Evolutionary conservation across 2,113 vertebrate species (phyloP).

Genomic region (Clarias batrachus): DNA sequence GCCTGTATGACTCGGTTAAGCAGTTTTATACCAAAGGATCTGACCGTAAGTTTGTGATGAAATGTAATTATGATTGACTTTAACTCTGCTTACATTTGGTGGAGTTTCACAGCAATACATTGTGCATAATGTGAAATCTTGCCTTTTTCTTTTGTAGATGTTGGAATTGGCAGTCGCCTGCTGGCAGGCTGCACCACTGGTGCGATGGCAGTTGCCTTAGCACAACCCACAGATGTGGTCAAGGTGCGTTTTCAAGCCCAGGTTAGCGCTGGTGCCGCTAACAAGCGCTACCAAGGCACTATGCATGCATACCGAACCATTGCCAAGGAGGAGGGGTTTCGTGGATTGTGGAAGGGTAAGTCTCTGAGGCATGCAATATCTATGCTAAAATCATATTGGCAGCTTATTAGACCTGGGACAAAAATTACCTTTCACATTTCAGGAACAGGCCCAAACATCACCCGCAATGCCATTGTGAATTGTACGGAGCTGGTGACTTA

Average conservation of each 20-base stretch:
- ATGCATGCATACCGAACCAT: conserved; percentile 78
- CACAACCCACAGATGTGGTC: conserved; percentile 80
- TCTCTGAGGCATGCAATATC: neutral
- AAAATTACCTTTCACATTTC: neutral
- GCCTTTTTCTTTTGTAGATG: conserved; percentile 58
- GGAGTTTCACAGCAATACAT: too few relatives aligned
- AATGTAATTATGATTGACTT: too few relatives aligned
- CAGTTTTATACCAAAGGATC: conserved; percentile 76
- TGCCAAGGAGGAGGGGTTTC: conserved; percentile 74
- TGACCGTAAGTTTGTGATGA: conserved; percentile 68
- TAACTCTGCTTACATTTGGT: neutral
- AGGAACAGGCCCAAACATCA: conserved; percentile 75
- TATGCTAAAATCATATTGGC: too few relatives aligned
- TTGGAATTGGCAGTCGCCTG: conserved; percentile 70
- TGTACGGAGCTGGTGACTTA: conserved; percentile 80
- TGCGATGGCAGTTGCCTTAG: conserved; percentile 75
- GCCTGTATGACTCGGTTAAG: conserved; percentile 68
- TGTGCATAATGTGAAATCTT: neutral
- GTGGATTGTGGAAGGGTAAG: conserved; percentile 79
- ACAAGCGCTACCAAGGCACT: conserved; percentile 72
- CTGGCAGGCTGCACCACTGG: conserved; percentile 78
- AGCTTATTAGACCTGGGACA: neutral
- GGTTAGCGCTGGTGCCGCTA: conserved; percentile 48
- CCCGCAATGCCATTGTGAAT: conserved; percentile 76
- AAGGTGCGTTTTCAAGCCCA: conserved; percentile 78